Evolutionary conservation across 2,888 invertebrate species (phyloP).

Genomic region (Scaptodrosophila latifasciaeformis): DNA sequence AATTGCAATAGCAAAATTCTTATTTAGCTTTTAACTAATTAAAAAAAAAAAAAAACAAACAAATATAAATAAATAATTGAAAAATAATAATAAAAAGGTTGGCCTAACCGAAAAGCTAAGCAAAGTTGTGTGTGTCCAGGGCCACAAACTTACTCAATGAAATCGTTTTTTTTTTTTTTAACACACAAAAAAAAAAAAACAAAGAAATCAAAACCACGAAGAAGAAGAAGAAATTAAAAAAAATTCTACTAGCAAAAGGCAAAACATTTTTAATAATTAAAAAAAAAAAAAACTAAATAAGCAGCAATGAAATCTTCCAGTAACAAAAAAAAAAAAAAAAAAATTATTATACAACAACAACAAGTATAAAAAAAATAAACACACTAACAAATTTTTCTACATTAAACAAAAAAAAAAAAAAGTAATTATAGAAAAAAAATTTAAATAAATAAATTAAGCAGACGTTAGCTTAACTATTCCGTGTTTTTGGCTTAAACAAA

Average conservation of each 20-base stretch:
- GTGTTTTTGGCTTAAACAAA: constrained; percentile 19
- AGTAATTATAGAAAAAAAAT: constrained; percentile 4
- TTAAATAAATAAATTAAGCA: constrained; percentile 11
- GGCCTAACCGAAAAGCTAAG: too few relatives aligned
- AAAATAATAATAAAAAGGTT: constrained; percentile 1
- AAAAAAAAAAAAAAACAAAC: background rate
- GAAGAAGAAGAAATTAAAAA: constrained; percentile 16
- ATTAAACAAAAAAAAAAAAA: constrained; percentile 13
- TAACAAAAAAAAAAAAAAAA: constrained; percentile 21
- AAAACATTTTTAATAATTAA: constrained; percentile 50
- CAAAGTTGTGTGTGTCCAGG: constrained; percentile 1
- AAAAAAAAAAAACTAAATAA: constrained; percentile 30
- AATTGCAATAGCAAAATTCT: constrained; percentile 63
- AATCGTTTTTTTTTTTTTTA: too few relatives aligned
- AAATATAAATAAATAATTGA: background rate
- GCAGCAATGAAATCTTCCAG: constrained; percentile 28
- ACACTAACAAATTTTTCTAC: constrained; percentile 50
- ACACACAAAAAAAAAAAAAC: constrained; percentile 48
- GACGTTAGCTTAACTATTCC: constrained; percentile 23
- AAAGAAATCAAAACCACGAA: constrained; percentile 53
- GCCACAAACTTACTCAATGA: constrained; percentile 24
- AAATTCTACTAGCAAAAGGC: constrained; percentile 30
- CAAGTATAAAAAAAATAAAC: constrained; percentile 36
- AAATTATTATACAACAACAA: too few relatives aligned
- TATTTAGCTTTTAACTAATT: constrained; percentile 60